Conservation (phyloP, 2,113 vertebrate species). For the Thunnus maccoyii region DNA sequence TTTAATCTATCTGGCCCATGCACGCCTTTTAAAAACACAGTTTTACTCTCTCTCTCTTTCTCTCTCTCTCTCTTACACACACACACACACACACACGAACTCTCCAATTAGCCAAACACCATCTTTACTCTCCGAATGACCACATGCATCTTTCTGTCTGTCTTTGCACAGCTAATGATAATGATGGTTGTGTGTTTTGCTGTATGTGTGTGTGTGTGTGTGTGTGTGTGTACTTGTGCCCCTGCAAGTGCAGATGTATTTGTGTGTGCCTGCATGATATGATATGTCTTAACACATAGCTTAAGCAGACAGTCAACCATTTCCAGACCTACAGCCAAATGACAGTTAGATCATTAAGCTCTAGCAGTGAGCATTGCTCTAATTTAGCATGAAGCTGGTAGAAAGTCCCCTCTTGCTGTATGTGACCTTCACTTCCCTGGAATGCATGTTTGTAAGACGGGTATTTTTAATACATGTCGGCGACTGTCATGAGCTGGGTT, state of each 20-base stretch:
- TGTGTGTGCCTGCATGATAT: constrained; percentile 59
- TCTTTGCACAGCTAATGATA: constrained; percentile 73
- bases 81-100: constrained; percentile 29
- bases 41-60: constrained; percentile 9
- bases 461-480: constrained; percentile 54
- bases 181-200: constrained; percentile 51
- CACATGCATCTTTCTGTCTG: constrained; percentile 73
- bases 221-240: constrained; percentile 18
- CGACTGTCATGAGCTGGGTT: constrained; percentile 34
- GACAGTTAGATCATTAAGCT: constrained; percentile 77
- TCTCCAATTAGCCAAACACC: constrained; percentile 72
- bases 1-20: constrained; percentile 66
- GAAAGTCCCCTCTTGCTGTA: constrained; percentile 45
- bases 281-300: constrained; percentile 64
- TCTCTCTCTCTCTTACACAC: neutral
- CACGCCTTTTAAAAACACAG: constrained; percentile 43
- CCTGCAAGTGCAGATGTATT: constrained; percentile 54
- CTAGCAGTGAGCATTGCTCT: constrained; percentile 50
- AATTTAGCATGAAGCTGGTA: constrained; percentile 72
- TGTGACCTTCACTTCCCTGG: constrained; percentile 73
- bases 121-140: constrained; percentile 66
- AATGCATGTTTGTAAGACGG: constrained; percentile 24
- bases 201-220: constrained; percentile 1
- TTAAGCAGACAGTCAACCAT: constrained; percentile 71
- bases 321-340: constrained; percentile 71